Evolutionary conservation across 2,888 invertebrate species (phyloP), one percentile per base, ranked within the genome.

Genomic region (Aspidiotus rigidus): DNA sequence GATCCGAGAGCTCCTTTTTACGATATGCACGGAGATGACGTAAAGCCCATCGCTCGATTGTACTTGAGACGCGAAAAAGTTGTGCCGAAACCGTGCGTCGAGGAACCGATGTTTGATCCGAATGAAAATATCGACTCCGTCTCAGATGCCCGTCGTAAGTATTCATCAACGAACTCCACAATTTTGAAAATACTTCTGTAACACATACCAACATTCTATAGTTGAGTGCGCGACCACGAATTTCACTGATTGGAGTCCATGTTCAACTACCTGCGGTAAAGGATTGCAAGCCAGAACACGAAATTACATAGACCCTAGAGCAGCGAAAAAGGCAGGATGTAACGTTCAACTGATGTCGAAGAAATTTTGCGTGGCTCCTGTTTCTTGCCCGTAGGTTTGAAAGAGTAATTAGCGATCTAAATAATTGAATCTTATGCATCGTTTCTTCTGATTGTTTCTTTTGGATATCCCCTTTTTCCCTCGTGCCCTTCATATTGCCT

Each of bases 1-100:
- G 92, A 96, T 80, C 88, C 90, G 0, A 83, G 89, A 71, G 89
- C 95, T 0, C 98, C 98, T 0, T 99, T 98, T 79, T 96, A 91
- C 79, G 87, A 90, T 77, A 85, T 88, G 0, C 79, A 81, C 5
- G 81, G 81, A 1, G 75, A 77, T 28, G 83, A 83, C 67, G 88
- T 98, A 82, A 84, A 85, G 53, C 93, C 98, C 0, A 79, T 99
- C 77, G 98, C 97, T 0, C 84, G 82, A 42, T 81, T 98, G 2
- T 86, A 88, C 75, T 81, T 99, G 64, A 85, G 84, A 15, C 79
- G 93, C 70, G 88, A 89, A 53, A 74, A 74, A 62, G 55, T 75
- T 7, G 74, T 74, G 39, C 74, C 73, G 15, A 75, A 75, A 63
- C 72, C 73, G n/a, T 76, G 76, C 67, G 71, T 73, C 6, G 77